These are phyloP conservation scores for Phylloscopus trochilus DNA, from an alignment of 2,113 vertebrate genomes.

Conservation along the genomic window DNA sequence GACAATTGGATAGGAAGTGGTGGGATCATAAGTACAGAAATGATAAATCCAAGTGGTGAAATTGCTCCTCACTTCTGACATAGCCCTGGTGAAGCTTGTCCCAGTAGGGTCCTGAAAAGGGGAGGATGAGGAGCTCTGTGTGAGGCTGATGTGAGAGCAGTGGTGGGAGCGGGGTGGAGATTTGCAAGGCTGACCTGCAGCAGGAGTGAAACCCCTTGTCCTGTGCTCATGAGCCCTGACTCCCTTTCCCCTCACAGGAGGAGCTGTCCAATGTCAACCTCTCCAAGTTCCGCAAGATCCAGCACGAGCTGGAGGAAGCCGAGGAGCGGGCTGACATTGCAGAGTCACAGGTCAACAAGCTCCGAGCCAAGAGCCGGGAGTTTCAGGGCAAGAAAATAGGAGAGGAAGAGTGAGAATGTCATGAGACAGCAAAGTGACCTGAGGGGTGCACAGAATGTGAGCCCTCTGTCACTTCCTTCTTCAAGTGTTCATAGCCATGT, in stretches of 20 bases:
- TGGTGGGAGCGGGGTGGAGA: no score
- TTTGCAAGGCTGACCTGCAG: not conserved
- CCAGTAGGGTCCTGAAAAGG: not conserved
- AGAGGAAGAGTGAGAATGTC: not conserved
- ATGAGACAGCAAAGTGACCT: not conserved
- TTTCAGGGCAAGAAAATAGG: not conserved
- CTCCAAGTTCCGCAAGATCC: constrained; percentile 46
- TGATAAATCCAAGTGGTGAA: not conserved
- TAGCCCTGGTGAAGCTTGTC: not conserved
- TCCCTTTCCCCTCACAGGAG: not conserved
- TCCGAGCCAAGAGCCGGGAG: not conserved
- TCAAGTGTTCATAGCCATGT: not conserved
- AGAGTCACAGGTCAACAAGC: constrained; percentile 61
- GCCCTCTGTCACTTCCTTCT: not conserved
- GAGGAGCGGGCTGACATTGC: constrained; percentile 80
- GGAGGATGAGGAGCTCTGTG: not conserved
- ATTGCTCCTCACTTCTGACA: not conserved
- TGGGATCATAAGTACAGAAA: not conserved
- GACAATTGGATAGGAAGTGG: no score
- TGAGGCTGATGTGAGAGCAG: not conserved
- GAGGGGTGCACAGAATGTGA: not conserved
- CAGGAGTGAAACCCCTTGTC: not conserved
- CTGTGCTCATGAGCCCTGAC: not conserved
- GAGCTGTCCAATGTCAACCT: not conserved
- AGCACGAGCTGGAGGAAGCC: not conserved